Evolutionary conservation across 2,797 vertebrate species (phyloP), one percentile per base, ranked within the genome.

Genomic region (Acrocephalus scirpaceus): DNA sequence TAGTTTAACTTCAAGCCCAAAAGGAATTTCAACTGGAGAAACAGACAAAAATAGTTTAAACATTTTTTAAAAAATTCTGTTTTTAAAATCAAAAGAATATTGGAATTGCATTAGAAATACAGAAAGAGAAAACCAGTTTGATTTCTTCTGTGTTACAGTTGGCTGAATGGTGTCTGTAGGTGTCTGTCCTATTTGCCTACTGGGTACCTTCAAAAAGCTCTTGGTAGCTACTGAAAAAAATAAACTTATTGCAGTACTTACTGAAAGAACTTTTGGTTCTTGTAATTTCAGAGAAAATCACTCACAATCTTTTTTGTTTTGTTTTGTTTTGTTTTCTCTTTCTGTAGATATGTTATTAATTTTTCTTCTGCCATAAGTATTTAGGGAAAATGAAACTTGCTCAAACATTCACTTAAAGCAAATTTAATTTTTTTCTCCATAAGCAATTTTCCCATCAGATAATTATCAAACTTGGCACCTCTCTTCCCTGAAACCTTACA

Each of bases 401-500:
- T 84, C 45, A 73, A 92, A 73, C 12, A 50, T 29, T 88, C 22
- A 57, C 27, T 90, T 72, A 61, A 73, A 76, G 18, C 3, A 81
- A 90, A 88, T 70, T 75, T 42, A 30, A 82, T 53, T 70, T 86
- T 40, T 75, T 82, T 83, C 70, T 88, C 25, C 72, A 45, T 50
- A 57, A 93, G 16, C 17, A 74, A 83, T 93, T 92, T 92, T 93
- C 66, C 88, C 54, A 58, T 71, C 72, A 95, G 76, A 81, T 84
- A 57, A 67, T 62, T 66, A 82, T 85, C 53, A 67, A 38, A 50
- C 27, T 62, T 91, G 61, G 9, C 69, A 85, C 45, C 36, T 87
- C 62, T 79, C 22, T 88, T 95, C 50, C 48, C 86, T 70, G 76
- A 85, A 88, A 75, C 30, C 27, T 82, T 84, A 40, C 1, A 1